These are phyloP conservation scores for Mormyrus iriodes DNA, from an alignment of 2,113 vertebrate species.

Conservation along the genomic window DNA sequence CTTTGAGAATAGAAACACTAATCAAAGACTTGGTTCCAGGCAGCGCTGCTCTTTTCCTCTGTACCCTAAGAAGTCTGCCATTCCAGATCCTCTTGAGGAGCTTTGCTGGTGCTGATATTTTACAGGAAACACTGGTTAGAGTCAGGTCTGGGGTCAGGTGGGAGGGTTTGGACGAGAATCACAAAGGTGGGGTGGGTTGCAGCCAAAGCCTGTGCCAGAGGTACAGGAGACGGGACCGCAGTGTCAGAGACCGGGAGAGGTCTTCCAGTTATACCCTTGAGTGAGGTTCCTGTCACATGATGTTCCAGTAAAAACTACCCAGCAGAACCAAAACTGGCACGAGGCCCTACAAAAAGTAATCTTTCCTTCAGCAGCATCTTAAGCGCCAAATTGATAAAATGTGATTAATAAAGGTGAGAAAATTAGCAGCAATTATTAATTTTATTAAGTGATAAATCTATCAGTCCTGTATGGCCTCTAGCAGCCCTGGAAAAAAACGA, in stretches of 20 bases:
- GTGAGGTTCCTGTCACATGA: background rate
- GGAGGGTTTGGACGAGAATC: background rate
- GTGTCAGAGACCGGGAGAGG: background rate
- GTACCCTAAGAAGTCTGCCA: background rate
- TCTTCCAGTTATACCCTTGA: background rate
- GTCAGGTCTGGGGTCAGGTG: background rate
- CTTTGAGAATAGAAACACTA: background rate
- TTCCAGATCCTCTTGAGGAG: background rate
- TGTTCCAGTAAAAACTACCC: background rate
- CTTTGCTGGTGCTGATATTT: background rate
- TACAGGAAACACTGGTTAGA: background rate
- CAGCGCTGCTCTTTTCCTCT: background rate
- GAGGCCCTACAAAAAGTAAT: background rate
- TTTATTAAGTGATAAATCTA: background rate
- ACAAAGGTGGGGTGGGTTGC: too few species aligned
- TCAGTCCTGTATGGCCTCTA: background rate
- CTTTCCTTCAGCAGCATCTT: background rate
- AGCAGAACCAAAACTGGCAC: background rate
- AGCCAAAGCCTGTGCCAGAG: background rate
- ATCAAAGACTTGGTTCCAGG: background rate
- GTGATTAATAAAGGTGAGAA: background rate
- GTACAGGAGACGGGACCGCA: background rate
- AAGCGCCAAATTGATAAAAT: background rate
- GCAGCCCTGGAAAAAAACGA: background rate
- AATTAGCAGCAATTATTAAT: background rate